These are phyloP conservation scores for Oryzias javanicus DNA, from an alignment of 2,113 vertebrate species.

Conservation along the genomic window DNA sequence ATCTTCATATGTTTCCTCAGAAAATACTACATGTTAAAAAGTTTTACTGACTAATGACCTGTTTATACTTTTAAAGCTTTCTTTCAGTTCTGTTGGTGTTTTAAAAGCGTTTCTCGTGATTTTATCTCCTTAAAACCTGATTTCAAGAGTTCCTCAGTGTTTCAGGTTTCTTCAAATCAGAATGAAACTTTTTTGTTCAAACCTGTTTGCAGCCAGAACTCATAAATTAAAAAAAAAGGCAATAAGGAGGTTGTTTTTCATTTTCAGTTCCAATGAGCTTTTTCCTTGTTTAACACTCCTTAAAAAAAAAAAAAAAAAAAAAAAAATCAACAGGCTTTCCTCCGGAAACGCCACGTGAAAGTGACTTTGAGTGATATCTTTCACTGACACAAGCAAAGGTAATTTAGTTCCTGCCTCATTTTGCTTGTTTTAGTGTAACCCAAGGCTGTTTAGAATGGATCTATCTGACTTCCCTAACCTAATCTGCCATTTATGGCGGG, in stretches of 20 bases:
- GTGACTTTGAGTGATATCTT: conserved; percentile 68
- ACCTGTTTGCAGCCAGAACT: too few species aligned
- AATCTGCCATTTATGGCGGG: conserved; percentile 72
- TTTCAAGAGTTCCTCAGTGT: too few species aligned
- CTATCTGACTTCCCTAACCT: conserved; percentile 71
- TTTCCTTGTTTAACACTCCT: conserved; percentile 14
- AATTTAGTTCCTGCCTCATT: conserved; percentile 73
- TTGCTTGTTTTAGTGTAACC: conserved; percentile 72
- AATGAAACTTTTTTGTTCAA: too few species aligned
- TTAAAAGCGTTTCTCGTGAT: too few species aligned
- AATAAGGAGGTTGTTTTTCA: not conserved
- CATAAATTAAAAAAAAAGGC: too few species aligned
- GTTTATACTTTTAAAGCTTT: too few species aligned
- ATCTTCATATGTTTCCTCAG: too few species aligned
- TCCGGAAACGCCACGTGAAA: conserved; percentile 26
- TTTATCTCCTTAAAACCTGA: too few species aligned
- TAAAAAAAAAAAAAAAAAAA: conserved; percentile 7
- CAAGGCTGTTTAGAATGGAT: conserved; percentile 75
- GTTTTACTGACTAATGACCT: too few species aligned
- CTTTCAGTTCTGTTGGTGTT: too few species aligned
- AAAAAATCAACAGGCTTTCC: conserved; percentile 15
- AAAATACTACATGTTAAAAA: too few species aligned
- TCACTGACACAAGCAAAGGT: conserved; percentile 65
- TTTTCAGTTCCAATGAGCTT: not conserved
- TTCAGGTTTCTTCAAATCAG: too few species aligned